Evolutionary conservation across 2,113 vertebrate species (phyloP), one percentile per base, ranked within the genome.

Genomic region (Semnornis frantzii): DNA sequence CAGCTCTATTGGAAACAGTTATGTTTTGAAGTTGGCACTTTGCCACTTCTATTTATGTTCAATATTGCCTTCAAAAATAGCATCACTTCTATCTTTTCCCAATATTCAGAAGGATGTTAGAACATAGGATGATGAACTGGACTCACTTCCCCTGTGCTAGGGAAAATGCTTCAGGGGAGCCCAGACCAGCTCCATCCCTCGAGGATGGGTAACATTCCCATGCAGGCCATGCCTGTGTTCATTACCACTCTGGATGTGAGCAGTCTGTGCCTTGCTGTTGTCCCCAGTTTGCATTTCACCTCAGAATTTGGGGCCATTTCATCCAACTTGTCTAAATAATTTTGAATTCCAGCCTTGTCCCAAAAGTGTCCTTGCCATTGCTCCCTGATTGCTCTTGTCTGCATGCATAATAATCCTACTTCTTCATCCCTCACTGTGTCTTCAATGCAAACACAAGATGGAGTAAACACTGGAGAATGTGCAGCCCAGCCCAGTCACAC

Each of bases 41-140:
- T 80, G 90, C 96, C 94, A 85, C 14, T 42, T 91, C 95, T 95
- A 93, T 97, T 97, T 97, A 54, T 81, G 76, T 63, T 91, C 77
- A 58, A 85, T 83, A 91, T 82, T 88, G 77, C 77, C 77, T 94
- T 90, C 73, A 83, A 84, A 96, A 96, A 95, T 92, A 95, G 88
- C 85, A 84, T 66, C 3, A 1, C 52, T 92, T 70, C 71, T 83
- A 5, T 90, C 59, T 94, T 90, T 82, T 74, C 84, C 48, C 84
- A 70, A 15, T 76, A 84, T 78, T 75, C 73, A 76, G 82, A 60
- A 63, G 79, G 73, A 31, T 39, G 15, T 58, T 72, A 63, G 64
- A 57, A 59, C 55, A 39, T 7, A 69, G 68, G 46, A 81, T 1
- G 1, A 54, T 44, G 54, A 88, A 66, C 72, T 74, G 62, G 93